Evolutionary conservation across 92 coral and sea anemone species (phyloP).

Genomic region (Palythoa heliodiscus): DNA sequence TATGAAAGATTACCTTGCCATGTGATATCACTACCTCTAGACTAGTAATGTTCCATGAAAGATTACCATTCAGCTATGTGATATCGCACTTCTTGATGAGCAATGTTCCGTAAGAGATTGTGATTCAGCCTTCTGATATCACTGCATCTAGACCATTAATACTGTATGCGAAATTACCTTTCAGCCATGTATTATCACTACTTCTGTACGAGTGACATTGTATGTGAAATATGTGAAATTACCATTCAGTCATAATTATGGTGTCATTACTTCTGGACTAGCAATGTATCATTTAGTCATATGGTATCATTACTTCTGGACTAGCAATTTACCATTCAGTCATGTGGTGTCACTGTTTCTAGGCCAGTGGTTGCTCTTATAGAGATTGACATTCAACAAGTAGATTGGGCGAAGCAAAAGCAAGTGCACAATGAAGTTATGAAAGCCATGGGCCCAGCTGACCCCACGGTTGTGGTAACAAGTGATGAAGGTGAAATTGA

Average conservation of each 20-base stretch:
- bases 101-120: background rate
- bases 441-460: slow-evolving; percentile 99
- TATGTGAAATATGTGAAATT: too few species aligned
- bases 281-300: background rate
- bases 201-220: too few species aligned
- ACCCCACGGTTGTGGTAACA: slow-evolving; percentile 88
- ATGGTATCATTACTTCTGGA: background rate
- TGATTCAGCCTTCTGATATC: background rate
- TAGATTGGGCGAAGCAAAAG: slow-evolving; percentile 82
- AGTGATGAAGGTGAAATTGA: slow-evolving; percentile 77
- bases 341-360: background rate
- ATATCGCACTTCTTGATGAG: background rate
- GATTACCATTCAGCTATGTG: background rate
- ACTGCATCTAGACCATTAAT: background rate
- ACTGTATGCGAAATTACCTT: background rate
- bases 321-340: background rate
- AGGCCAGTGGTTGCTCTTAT: slow-evolving; percentile 96
- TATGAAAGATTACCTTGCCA: background rate
- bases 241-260: background rate
- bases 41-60: background rate
- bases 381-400: slow-evolving; percentile 93
- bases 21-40: background rate
- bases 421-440: slow-evolving; percentile 88
- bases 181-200: background rate
- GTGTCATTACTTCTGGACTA: too few species aligned